Conservation (phyloP, 2,797 vertebrate species). For the Champsocephalus gunnari region DNA sequence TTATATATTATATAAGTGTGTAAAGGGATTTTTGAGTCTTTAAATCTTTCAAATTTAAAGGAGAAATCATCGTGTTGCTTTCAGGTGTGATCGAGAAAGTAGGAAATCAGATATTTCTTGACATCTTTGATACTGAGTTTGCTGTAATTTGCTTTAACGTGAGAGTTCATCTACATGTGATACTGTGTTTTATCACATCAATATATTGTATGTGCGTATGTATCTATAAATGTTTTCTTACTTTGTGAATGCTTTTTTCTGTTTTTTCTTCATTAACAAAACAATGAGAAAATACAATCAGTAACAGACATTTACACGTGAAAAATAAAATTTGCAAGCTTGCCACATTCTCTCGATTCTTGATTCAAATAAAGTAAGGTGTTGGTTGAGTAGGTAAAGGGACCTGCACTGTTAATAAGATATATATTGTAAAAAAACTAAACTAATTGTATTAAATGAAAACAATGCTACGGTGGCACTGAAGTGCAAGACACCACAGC, state of each 20-base stretch:
- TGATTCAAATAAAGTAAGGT: neutral
- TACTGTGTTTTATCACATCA: conserved; percentile 59
- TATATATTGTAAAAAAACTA: too few species aligned
- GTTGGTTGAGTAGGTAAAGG: too few species aligned
- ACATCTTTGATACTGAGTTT: conserved; percentile 35
- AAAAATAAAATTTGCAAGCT: conserved; percentile 71
- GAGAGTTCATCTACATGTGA: conserved; percentile 33
- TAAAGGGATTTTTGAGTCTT: conserved; percentile 6
- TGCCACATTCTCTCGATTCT: conserved; percentile 43
- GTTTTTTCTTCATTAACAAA: conserved; percentile 65
- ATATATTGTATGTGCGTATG: conserved; percentile 58
- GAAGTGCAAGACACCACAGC: too few species aligned
- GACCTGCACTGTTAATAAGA: too few species aligned
- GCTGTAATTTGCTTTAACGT: conserved; percentile 18
- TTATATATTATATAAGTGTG: conserved; percentile 28
- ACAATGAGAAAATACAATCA: conserved; percentile 68
- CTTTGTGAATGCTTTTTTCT: conserved; percentile 75
- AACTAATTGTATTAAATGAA: too few species aligned
- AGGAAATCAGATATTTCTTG: neutral
- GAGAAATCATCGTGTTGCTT: neutral
- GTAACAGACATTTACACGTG: conserved; percentile 70
- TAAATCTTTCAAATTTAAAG: conserved; percentile 17
- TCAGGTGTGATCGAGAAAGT: neutral
- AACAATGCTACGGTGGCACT: too few species aligned
- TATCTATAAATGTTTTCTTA: conserved; percentile 73